Conservation (phyloP, 2,113 vertebrate species). For the Zingel zingel region DNA sequence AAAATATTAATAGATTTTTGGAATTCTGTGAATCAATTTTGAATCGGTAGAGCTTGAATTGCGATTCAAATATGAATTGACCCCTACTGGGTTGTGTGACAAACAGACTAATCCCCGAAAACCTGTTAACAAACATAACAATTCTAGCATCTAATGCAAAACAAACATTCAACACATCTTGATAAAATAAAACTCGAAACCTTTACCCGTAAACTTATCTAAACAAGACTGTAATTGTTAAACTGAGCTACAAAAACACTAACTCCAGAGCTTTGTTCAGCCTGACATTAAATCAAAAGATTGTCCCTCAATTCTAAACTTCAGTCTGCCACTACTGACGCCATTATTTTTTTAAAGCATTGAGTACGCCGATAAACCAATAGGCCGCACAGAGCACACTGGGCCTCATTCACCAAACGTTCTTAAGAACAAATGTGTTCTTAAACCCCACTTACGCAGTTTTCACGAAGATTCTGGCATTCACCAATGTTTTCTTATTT, state of each 20-base stretch:
- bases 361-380: conserved; percentile 10
- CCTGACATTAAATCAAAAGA: conserved; percentile 29
- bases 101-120: background rate
- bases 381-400: background rate
- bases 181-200: background rate
- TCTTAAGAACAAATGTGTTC: too few species aligned
- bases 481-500: too few species aligned
- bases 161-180: background rate
- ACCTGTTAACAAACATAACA: background rate
- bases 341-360: conserved; percentile 2
- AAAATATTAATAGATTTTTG: too few species aligned
- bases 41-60: too few species aligned
- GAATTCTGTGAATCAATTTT: too few species aligned
- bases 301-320: background rate
- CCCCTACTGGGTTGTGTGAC: too few species aligned
- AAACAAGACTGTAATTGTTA: background rate
- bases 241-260: background rate
- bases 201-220: background rate
- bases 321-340: background rate
- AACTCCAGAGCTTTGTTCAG: conserved; percentile 1
- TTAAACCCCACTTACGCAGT: too few species aligned
- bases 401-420: too few species aligned
- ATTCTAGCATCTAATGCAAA: background rate
- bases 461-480: too few species aligned
- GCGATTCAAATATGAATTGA: too few species aligned